These are phyloP conservation scores for Semotilus atromaculatus DNA, from an alignment of 2,797 vertebrate species.

Conservation along the genomic window DNA sequence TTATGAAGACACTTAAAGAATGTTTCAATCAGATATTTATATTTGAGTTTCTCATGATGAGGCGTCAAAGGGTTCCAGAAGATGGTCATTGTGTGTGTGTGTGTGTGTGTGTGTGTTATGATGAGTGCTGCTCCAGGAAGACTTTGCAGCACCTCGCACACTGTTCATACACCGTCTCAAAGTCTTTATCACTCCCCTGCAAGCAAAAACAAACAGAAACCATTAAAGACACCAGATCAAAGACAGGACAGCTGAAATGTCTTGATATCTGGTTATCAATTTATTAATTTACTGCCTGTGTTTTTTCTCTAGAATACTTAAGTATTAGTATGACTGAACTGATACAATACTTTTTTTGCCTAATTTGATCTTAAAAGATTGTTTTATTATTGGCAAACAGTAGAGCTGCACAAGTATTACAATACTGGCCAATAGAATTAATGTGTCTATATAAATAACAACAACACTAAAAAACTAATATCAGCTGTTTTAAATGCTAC, in stretches of 20 bases:
- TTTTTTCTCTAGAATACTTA: background rate
- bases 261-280: background rate
- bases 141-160: conserved; percentile 91
- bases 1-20: background rate
- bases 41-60: background rate
- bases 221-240: background rate
- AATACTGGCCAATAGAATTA: background rate
- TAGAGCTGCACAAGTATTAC: background rate
- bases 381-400: background rate
- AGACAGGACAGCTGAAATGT: conserved; percentile 17
- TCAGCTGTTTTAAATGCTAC: background rate
- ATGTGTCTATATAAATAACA: background rate
- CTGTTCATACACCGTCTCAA: conserved; percentile 94
- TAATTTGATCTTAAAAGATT: background rate
- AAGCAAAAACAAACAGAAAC: conserved; percentile 53
- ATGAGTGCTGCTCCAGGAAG: conserved; percentile 86
- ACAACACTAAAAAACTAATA: background rate
- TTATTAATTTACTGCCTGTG: background rate
- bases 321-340: background rate
- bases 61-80: background rate
- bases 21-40: background rate
- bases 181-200: conserved; percentile 90
- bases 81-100: background rate
- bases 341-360: background rate
- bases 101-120: conserved; percentile 31